These are phyloP conservation scores for Plecotus auritus DNA, from an alignment of 2,113 vertebrate species.

Conservation along the genomic window DNA sequence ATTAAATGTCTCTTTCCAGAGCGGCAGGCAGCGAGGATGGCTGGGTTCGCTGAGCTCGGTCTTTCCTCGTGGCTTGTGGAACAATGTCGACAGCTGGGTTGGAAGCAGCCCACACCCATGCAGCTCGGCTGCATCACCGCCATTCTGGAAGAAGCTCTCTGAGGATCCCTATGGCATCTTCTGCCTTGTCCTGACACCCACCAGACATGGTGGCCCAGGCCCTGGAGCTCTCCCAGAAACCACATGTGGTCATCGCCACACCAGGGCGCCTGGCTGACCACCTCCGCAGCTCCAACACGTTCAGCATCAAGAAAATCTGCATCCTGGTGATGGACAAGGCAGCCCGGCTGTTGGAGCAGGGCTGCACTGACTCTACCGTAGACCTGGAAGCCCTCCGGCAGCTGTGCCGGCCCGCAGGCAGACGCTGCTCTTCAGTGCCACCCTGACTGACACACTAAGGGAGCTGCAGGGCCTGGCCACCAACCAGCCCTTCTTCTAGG, in stretches of 20 bases:
- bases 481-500: conserved; percentile 95
- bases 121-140: conserved; percentile 91
- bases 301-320: conserved; percentile 87
- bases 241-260: conserved; percentile 93
- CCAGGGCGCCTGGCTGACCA: conserved; percentile 94
- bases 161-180: conserved; percentile 97
- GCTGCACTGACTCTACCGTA: conserved; percentile 90
- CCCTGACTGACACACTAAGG: conserved; percentile 88
- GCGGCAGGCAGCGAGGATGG: conserved; percentile 69
- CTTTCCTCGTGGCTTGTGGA: conserved; percentile 89
- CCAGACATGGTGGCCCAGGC: conserved; percentile 94
- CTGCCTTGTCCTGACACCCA: conserved; percentile 93
- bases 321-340: conserved; percentile 96
- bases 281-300: conserved; percentile 91
- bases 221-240: conserved; percentile 88
- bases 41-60: conserved; percentile 84
- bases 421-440: conserved; percentile 95
- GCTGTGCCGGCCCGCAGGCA: conserved; percentile 84
- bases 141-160: conserved; percentile 88
- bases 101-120: conserved; percentile 89
- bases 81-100: conserved; percentile 91
- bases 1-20: neutral
- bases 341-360: conserved; percentile 92
- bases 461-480: conserved; percentile 89
- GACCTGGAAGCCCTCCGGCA: conserved; percentile 90